Evolutionary conservation across 2,888 invertebrate genomes (phyloP).

Genomic region (Drosophila antonietae): DNA sequence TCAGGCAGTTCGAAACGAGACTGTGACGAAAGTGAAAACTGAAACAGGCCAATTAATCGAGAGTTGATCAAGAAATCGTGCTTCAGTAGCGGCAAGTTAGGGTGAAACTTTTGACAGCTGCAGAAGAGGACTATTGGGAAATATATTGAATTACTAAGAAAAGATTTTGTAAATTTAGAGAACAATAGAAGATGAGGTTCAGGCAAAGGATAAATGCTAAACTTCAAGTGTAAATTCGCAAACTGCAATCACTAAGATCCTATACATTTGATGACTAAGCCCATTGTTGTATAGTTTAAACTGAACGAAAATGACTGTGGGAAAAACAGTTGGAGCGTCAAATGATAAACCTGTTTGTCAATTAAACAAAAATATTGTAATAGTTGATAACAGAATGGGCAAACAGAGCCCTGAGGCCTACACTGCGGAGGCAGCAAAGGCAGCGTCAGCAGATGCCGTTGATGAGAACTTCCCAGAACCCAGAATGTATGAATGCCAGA

Average conservation of each 20-base stretch:
- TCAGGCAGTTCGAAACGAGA: conserved; percentile 24
- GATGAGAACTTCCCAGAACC: conserved; percentile 75
- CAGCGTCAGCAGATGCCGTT: conserved; percentile 38
- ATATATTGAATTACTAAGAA: background rate
- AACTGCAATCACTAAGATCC: background rate
- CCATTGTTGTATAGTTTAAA: conserved; percentile 25
- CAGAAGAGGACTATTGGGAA: background rate
- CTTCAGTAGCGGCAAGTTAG: conserved; percentile 16
- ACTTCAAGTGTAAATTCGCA: background rate
- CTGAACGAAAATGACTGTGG: conserved; percentile 71
- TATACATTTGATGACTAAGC: background rate
- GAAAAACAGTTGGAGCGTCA: conserved; percentile 77
- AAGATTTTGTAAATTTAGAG: background rate
- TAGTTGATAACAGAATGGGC: conserved; percentile 76
- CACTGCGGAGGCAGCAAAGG: conserved; percentile 8
- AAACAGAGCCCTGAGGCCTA: conserved; percentile 51
- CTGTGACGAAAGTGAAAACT: conserved; percentile 38
- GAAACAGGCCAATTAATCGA: conserved; percentile 25
- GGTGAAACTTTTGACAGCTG: conserved; percentile 1
- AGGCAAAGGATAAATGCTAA: background rate
- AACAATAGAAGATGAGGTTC: background rate
- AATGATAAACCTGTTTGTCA: conserved; percentile 80
- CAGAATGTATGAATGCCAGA: conserved; percentile 37
- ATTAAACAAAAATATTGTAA: conserved; percentile 79
- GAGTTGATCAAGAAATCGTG: conserved; percentile 1